Evolutionary conservation across 1,140 invertebrate genomes (phyloP).

Genomic region (Anastrepha obliqua): DNA sequence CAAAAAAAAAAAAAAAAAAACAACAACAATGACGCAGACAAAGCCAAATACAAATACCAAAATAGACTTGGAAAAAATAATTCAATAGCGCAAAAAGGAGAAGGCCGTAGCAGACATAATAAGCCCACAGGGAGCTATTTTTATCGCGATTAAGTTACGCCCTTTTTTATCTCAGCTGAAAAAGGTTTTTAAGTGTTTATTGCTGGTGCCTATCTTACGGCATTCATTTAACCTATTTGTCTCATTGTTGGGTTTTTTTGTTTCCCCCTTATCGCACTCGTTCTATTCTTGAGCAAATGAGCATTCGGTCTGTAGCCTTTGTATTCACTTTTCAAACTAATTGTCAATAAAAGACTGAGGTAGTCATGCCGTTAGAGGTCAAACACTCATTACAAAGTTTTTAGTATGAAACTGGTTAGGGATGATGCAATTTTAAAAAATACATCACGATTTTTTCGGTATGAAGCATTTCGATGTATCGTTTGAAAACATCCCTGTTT

Average conservation of each 20-base stretch:
- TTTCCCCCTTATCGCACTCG: no score
- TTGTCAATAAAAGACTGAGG: no score
- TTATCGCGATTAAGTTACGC: constrained; percentile 33
- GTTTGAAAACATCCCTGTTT: no score
- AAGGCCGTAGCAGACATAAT: constrained; percentile 33
- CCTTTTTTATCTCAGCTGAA: neutral
- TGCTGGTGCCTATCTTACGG: neutral
- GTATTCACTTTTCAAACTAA: no score
- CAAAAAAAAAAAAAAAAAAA: neutral
- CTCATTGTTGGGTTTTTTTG: neutral
- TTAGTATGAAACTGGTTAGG: no score
- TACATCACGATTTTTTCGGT: no score
- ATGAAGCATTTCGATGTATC: no score
- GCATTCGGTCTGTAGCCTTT: no score
- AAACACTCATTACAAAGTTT: no score
- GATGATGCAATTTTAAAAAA: no score
- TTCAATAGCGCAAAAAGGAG: neutral
- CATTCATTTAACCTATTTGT: neutral
- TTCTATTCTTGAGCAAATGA: no score
- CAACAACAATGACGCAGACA: neutral
- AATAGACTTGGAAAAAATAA: neutral
- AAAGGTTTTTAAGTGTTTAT: constrained; percentile 36
- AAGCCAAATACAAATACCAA: neutral
- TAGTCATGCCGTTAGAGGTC: no score
- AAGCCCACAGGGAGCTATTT: constrained; percentile 51